Conservation (phyloP, 2,888 invertebrate genomes). For the Acrobasis repandana region DNA sequence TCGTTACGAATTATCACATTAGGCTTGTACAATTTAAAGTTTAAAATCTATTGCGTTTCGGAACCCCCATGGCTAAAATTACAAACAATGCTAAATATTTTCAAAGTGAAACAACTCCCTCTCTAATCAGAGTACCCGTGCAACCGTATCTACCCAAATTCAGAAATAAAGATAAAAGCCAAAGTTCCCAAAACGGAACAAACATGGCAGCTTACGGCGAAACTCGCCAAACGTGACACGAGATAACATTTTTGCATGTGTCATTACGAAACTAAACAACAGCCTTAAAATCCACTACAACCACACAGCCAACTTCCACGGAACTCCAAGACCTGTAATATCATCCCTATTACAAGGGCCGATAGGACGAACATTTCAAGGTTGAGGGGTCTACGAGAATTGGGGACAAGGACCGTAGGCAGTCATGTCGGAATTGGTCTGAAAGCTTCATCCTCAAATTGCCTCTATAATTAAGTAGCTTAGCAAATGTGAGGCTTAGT, state of each 20-base stretch:
- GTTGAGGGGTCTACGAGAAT: slow-evolving; percentile 30
- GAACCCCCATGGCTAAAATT: background rate
- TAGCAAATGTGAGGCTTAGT: slow-evolving; percentile 41
- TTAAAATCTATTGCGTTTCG: background rate
- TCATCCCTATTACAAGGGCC: background rate
- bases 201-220: slow-evolving; percentile 5
- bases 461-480: slow-evolving; percentile 64
- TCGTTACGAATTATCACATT: no score
- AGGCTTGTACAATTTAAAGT: no score
- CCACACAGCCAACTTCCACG: background rate
- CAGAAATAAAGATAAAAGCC: slow-evolving; percentile 13
- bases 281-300: slow-evolving; percentile 9
- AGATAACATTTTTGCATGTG: slow-evolving; percentile 21
- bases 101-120: background rate
- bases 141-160: slow-evolving; percentile 8
- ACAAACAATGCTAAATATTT: background rate
- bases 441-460: slow-evolving; percentile 53
- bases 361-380: slow-evolving; percentile 1
- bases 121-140: background rate
- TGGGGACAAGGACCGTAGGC: slow-evolving; percentile 38
- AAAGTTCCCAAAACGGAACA: background rate
- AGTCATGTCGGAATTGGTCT: slow-evolving; percentile 43
- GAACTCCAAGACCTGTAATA: background rate
- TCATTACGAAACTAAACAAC: slow-evolving; percentile 21
- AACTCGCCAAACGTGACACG: slow-evolving; percentile 16